Evolutionary conservation across 2,797 vertebrate genomes (phyloP).

Genomic region (Gymnodraco acuticeps): DNA sequence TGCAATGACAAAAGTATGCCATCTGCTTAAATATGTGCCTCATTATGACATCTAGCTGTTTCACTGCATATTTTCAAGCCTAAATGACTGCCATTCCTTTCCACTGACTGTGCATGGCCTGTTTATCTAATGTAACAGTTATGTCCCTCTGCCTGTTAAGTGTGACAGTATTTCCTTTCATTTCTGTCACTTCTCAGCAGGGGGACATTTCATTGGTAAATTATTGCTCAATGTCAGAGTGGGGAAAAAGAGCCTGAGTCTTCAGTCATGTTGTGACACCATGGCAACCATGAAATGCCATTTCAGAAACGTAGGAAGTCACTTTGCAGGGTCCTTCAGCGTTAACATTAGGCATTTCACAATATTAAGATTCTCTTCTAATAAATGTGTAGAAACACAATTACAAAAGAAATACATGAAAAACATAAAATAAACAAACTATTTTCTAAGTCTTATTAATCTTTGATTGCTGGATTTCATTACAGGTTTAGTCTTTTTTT

Average conservation of each 20-base stretch:
- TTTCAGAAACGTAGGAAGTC: constrained; percentile 54
- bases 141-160: constrained; percentile 4
- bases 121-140: neutral
- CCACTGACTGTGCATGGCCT: neutral
- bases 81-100: constrained; percentile 7
- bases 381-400: no score
- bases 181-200: constrained; percentile 20
- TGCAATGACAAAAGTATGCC: neutral
- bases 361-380: no score
- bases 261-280: constrained; percentile 55
- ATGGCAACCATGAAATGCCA: constrained; percentile 59
- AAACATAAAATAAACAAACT: no score
- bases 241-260: neutral
- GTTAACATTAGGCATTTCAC: constrained; percentile 30
- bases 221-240: constrained; percentile 13
- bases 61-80: neutral
- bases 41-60: neutral
- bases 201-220: neutral
- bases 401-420: no score
- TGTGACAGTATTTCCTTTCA: constrained; percentile 19
- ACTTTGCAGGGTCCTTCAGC: neutral
- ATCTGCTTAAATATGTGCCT: neutral
- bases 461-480: no score
- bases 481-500: no score
- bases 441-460: no score